These are phyloP conservation scores for Rhagologus leucostigma DNA, from an alignment of 2,113 vertebrate genomes.

Conservation along the genomic window DNA sequence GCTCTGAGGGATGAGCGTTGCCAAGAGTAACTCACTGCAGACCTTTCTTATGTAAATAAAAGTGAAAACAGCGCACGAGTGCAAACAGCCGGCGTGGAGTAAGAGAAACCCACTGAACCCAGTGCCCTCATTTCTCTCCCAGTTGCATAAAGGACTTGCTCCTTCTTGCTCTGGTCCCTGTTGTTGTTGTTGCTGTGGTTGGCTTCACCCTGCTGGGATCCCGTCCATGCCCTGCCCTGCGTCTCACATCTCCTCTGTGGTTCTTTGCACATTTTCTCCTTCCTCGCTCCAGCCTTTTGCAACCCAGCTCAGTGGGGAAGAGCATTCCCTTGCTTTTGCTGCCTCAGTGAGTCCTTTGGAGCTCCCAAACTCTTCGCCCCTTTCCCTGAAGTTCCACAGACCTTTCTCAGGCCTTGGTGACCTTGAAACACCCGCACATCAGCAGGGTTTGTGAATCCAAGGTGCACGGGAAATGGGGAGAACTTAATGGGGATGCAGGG, in stretches of 20 bases:
- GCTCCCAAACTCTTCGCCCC: neutral
- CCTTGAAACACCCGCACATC: neutral
- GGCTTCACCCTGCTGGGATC: neutral
- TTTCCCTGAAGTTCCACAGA: neutral
- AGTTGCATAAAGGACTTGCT: slow-evolving; percentile 44
- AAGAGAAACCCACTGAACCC: slow-evolving; percentile 30
- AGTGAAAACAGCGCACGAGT: slow-evolving; percentile 28
- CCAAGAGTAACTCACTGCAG: neutral
- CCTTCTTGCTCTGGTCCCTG: neutral
- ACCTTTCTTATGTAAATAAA: slow-evolving; percentile 35
- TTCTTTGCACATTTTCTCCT: neutral
- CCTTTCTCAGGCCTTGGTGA: neutral
- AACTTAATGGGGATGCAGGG: neutral
- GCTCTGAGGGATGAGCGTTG: neutral
- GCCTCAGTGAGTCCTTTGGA: neutral
- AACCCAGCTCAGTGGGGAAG: neutral
- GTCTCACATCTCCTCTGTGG: neutral
- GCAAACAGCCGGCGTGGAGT: neutral
- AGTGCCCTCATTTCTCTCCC: neutral
- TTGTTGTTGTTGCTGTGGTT: neutral
- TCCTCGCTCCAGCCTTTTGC: neutral
- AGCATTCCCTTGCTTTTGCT: neutral
- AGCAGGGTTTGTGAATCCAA: neutral
- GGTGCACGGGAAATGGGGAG: neutral
- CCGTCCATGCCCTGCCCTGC: neutral